Base-by-base conservation (phyloP, 2,888 invertebrate genomes). In the Clitarchus hookeri region DNA sequence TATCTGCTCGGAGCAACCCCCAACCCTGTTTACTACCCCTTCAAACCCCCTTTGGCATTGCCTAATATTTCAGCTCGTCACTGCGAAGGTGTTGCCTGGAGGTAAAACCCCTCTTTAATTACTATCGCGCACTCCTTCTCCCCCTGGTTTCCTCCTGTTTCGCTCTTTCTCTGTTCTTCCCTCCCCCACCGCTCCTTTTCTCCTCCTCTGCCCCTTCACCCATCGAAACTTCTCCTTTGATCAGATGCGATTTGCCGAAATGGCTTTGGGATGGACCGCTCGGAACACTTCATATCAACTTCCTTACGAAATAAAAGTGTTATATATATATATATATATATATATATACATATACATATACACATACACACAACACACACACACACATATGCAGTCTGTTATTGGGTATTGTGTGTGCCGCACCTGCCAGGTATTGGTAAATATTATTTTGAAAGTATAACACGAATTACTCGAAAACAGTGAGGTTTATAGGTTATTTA, bases 311-410 rank as follows among this genome's bases (percentile, higher is more conserved):
- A 79, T 26, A 79, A 79, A 13, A 13, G 25, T 9, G 19, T 27
- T 2, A 4, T 79, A 79, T 25, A 25, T 26, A 79, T 79, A 27
- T 25, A 25, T 79, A 83, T 83, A 83, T 36, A 83, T 83, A 83
- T 36, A 83, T 83, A 83, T 83, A 83, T 83, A 83, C 36, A 83
- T 83, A 83, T 83, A 83, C 36, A 83, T 83, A 83, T 83, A 83
- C 36, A 83, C 36, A 83, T 83, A 83, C 8, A 83, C 36, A 83
- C 36, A 27, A 13, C 48, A 13, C 16, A 48, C 48, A 13, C 48
- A 8, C 48, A 0, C 8, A 48, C 11, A 6, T 8, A 48, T 8
- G 1, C 11, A 48, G 48, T 48, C 2, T 36, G 4, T 3, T 36
- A 36, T 36, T 36, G 36, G 36, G 36, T 36, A 36, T 36, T 36